Evolutionary conservation across 1,140 invertebrate species (phyloP), one percentile per base, ranked within the genome.

Genomic region (Lithobius niger): DNA sequence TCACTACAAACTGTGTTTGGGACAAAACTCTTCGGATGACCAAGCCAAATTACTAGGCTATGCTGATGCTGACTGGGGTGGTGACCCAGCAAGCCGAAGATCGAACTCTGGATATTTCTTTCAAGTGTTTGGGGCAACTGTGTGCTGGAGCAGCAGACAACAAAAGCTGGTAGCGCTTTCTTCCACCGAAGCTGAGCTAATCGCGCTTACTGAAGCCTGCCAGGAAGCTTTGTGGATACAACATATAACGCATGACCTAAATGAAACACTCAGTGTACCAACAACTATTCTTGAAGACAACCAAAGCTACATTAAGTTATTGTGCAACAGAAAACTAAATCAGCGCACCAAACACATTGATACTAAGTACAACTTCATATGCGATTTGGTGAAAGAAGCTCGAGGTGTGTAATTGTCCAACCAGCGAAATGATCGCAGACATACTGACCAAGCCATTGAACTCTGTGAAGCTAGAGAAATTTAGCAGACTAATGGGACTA

Each of bases 61-160:
- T 36, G 31, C n/a, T n/a, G 31, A 36, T 36, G 31, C 31, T 10
- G 31, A 36, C 31, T 36, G 31, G 31, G 31, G 6, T 36, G 31
- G 31, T 6, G n/a, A 36, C 31, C 6, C 6, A n/a, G n/a, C 31
- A n/a, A 36, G 66, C 44, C 28, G 66, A 51, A 62, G 59, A 59
- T 70, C 70, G n/a, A 68, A 61, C 58, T 65, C 66, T 18, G 71
- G 69, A 2, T 71, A 64, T 62, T 54, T 69, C 6, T 69, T 69
- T 58, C 45, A 58, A 24, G 44, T 69, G 15, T 55, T 52, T 49
- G 62, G 61, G 22, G 54, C 55, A 28, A 26, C 60, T 1, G 58
- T 70, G 18, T 56, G 60, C 3, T 69, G 67, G 67, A 48, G 57
- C 10, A 59, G 60, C 42, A 63, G 59, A 40, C 63, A 65, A 45